Conservation (phyloP, 2,888 invertebrate species). For the Campaea margaritaria region DNA sequence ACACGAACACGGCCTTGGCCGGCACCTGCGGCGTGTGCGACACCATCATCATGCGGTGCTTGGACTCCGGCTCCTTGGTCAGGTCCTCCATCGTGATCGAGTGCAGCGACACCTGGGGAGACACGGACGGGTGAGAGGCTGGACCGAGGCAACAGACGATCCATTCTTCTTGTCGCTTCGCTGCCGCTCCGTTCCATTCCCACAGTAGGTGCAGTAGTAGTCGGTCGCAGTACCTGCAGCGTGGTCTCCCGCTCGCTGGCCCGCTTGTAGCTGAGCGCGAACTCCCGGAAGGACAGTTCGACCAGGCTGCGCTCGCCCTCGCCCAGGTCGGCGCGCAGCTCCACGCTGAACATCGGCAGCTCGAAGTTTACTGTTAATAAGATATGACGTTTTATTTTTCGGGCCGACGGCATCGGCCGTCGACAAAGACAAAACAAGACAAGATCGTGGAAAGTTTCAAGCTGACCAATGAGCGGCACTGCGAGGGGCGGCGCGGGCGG, state of each 20-base stretch:
- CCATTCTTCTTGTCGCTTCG: no score
- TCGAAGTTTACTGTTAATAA: constrained; percentile 90
- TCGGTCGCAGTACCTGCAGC: constrained; percentile 82
- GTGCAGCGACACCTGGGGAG: constrained; percentile 89
- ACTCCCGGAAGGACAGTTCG: constrained; percentile 93
- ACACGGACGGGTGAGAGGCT: no score
- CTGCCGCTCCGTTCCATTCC: no score
- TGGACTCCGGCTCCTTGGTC: constrained; percentile 90
- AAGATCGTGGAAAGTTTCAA: neutral
- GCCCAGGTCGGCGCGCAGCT: constrained; percentile 89
- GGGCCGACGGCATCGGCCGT: no score
- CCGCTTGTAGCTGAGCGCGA: constrained; percentile 90
- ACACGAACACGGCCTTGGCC: constrained; percentile 85
- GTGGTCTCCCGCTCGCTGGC: constrained; percentile 88
- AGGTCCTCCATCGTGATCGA: constrained; percentile 97
- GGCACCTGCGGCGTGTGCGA: constrained; percentile 85
- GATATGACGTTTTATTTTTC: no score
- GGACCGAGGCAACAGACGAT: no score
- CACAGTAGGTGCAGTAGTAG: no score
- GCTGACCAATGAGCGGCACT: constrained; percentile 33
- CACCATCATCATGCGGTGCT: constrained; percentile 93
- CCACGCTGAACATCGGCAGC: constrained; percentile 90
- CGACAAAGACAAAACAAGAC: no score
- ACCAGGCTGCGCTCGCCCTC: constrained; percentile 91
- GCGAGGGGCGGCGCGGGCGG: constrained; percentile 52